Conservation (phyloP, 2,888 invertebrate genomes). For the Dolomedes plantarius region DNA sequence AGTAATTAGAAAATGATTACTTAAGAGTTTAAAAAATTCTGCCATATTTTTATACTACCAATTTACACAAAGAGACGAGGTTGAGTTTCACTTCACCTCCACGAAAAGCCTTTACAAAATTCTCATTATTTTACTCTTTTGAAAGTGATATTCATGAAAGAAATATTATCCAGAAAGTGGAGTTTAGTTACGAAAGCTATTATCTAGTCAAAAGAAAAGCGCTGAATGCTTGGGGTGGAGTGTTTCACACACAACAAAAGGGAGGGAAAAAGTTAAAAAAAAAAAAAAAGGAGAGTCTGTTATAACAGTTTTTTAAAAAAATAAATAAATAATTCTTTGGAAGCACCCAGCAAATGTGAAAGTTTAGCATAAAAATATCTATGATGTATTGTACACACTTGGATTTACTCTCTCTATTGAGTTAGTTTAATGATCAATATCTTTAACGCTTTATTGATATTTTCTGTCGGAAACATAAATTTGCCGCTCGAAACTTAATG, state of each 20-base stretch:
- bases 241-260: background rate
- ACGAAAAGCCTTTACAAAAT: background rate
- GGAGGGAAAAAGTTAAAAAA: background rate
- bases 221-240: constrained; percentile 1
- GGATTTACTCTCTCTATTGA: too few species aligned
- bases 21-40: background rate
- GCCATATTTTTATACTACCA: background rate
- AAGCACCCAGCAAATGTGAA: background rate
- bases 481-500: too few species aligned
- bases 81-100: background rate
- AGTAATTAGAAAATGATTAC: background rate
- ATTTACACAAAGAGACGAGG: background rate
- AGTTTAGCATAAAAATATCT: background rate
- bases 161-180: background rate
- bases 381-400: too few species aligned
- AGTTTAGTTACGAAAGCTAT: background rate
- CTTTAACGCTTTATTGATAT: too few species aligned
- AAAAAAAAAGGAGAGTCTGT: too few species aligned
- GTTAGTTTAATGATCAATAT: too few species aligned
- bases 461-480: too few species aligned
- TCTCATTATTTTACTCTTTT: background rate
- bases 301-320: background rate
- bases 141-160: background rate
- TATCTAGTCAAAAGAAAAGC: background rate
- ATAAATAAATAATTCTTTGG: background rate